These are phyloP conservation scores for Epiblema foenella DNA, from an alignment of 2,888 invertebrate species.

Conservation along the genomic window DNA sequence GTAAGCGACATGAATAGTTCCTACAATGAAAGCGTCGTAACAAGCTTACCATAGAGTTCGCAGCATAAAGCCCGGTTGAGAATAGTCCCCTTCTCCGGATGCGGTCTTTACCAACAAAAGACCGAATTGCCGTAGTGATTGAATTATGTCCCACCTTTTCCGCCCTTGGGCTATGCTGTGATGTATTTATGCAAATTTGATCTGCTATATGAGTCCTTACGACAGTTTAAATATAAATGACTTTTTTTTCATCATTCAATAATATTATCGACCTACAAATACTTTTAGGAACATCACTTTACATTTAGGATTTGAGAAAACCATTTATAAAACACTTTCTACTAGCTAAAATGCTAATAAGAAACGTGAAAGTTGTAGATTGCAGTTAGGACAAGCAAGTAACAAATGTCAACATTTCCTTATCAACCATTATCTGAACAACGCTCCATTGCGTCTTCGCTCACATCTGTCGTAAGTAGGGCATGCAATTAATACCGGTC, in stretches of 20 bases:
- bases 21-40: slow-evolving; percentile 31
- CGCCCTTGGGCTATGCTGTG: slow-evolving; percentile 62
- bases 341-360: too few relatives aligned
- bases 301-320: too few relatives aligned
- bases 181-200: slow-evolving; percentile 62
- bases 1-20: slow-evolving; percentile 28
- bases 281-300: too few relatives aligned
- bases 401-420: too few relatives aligned
- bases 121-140: slow-evolving; percentile 76
- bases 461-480: too few relatives aligned
- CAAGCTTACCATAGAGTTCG: slow-evolving; percentile 47
- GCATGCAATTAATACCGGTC: too few relatives aligned
- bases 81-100: slow-evolving; percentile 59
- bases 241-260: background rate
- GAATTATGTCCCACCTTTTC: slow-evolving; percentile 75
- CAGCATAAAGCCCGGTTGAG: slow-evolving; percentile 45
- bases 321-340: too few relatives aligned
- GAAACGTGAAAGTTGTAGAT: too few relatives aligned
- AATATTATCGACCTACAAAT: too few relatives aligned
- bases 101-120: slow-evolving; percentile 81
- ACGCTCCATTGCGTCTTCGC: too few relatives aligned
- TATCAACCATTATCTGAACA: too few relatives aligned
- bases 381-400: too few relatives aligned
- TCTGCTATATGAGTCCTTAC: slow-evolving; percentile 30
- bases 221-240: slow-evolving; percentile 1